Conservation (phyloP, 2,888 invertebrate species). For the Mayetiola destructor region DNA sequence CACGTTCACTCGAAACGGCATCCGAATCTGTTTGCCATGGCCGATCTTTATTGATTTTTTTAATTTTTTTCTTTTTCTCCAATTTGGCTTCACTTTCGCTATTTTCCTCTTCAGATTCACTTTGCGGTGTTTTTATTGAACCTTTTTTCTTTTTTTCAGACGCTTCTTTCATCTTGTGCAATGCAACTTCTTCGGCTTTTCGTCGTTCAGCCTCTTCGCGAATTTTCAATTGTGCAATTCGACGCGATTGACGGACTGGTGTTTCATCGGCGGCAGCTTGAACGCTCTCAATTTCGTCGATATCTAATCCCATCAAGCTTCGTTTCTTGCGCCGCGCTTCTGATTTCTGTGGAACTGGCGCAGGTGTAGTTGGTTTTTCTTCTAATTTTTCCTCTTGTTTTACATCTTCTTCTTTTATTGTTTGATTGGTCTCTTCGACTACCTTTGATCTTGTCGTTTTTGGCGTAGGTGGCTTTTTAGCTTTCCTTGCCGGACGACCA, state of each 20-base stretch:
- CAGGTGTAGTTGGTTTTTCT: slow-evolving; percentile 5
- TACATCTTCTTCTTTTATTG: slow-evolving; percentile 13
- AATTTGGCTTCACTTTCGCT: slow-evolving; percentile 28
- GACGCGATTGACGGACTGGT: slow-evolving; percentile 58
- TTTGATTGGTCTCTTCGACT: background rate
- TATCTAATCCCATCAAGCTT: slow-evolving; percentile 14
- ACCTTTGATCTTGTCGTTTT: slow-evolving; percentile 1
- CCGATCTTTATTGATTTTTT: slow-evolving; percentile 9
- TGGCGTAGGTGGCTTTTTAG: background rate
- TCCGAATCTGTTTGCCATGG: slow-evolving; percentile 18
- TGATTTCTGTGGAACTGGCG: slow-evolving; percentile 2
- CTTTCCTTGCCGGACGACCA: background rate
- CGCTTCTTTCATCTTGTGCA: slow-evolving; percentile 50
- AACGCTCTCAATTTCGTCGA: slow-evolving; percentile 22
- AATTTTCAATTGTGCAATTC: slow-evolving; percentile 78
- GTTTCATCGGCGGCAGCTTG: slow-evolving; percentile 26
- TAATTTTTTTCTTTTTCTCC: slow-evolving; percentile 22
- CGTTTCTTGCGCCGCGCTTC: slow-evolving; percentile 14
- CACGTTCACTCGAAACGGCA: slow-evolving; percentile 34
- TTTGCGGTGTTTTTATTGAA: slow-evolving; percentile 20
- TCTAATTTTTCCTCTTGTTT: background rate
- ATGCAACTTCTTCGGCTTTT: slow-evolving; percentile 57
- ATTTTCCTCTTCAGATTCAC: slow-evolving; percentile 19
- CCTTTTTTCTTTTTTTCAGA: slow-evolving; percentile 39
- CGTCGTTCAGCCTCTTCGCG: slow-evolving; percentile 69